Base-by-base conservation (phyloP, 1,140 invertebrate species). In the Drosophila novamexicana region DNA sequence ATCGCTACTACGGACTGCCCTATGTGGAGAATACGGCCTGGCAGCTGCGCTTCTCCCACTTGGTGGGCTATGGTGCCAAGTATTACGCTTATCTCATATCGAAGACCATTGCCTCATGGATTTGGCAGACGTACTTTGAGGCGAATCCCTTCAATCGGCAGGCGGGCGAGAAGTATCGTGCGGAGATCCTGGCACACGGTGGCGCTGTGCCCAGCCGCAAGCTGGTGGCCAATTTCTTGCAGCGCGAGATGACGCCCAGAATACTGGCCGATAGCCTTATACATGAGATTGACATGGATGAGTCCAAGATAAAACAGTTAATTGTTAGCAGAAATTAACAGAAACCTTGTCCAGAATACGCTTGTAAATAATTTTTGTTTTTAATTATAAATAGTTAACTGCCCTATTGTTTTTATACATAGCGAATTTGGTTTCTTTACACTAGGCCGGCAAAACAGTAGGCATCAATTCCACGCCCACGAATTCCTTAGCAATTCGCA, bases 61-160 rank as follows among this genome's bases (percentile, higher is more conserved):
- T 99, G 36, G 97, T 99, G 6, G 98, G 98, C 3, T 99, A 99
- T 93, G 99, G 98, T 36, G 98, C 98, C 0, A 99, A 99, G 93
- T 99, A 99, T 93, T 99, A 99, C 93, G 97, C 98, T 0, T 99
- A 99, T 93, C 93, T 99, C 52, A 96, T 99, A 84, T 99, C 98
- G 0, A 94, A 97, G 78, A 97, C 98, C 18, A 95, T 99, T 42
- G 98, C 98, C 0, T 97, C 97, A 32, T 96, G 96, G 93, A 98
- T 99, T 72, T 99, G 98, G 98, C 95, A 97, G 81, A 95, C 95
- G 16, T 96, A 96, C 85, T 99, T 99, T 86, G 94, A 96, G 84
- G 89, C 93, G 0, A 95, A 98, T 92, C 98, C 98, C 0, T 95
- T 99, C 34, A 95, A 94, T 91, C 94, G 96, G 8, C 77, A 88